A percentile compares a stretch with the other conserved stretches of the same genome.
Evolutionary conservation across 2,888 invertebrate genomes (phyloP).

Genomic region (Suillia variegata): DNA sequence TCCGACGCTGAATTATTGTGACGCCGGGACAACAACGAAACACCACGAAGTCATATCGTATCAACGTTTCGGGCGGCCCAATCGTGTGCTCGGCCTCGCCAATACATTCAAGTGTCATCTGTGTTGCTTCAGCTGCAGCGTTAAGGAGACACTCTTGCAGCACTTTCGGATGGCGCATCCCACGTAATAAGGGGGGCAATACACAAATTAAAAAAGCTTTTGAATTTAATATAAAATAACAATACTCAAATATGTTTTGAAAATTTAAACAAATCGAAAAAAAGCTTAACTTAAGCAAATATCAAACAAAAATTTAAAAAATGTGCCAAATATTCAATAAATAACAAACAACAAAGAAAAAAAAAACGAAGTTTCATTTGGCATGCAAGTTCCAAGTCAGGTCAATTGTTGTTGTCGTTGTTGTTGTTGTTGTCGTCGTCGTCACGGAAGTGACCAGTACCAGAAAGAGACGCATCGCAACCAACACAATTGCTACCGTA

Average conservation of each 20-base stretch:
- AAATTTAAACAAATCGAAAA: neutral
- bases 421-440: too few relatives aligned
- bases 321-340: constrained; percentile 1
- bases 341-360: too few relatives aligned
- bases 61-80: constrained; percentile 47
- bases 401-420: constrained; percentile 49
- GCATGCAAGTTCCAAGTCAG: too few relatives aligned
- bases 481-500: constrained; percentile 59
- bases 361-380: too few relatives aligned
- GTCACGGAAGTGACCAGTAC: neutral
- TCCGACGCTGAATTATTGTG: too few relatives aligned
- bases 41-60: constrained; percentile 43
- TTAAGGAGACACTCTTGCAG: constrained; percentile 41
- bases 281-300: neutral
- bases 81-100: constrained; percentile 35
- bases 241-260: neutral
- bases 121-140: constrained; percentile 47
- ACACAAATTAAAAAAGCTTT: constrained; percentile 10
- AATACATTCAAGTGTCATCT: constrained; percentile 49
- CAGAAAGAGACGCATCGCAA: neutral
- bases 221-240: neutral
- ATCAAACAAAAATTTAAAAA: neutral
- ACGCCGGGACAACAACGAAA: neutral
- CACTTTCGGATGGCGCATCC: constrained; percentile 48
- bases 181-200: constrained; percentile 34